Evolutionary conservation across 2,797 vertebrate genomes (phyloP).

Genomic region (Stomatorhinus walkeri): DNA sequence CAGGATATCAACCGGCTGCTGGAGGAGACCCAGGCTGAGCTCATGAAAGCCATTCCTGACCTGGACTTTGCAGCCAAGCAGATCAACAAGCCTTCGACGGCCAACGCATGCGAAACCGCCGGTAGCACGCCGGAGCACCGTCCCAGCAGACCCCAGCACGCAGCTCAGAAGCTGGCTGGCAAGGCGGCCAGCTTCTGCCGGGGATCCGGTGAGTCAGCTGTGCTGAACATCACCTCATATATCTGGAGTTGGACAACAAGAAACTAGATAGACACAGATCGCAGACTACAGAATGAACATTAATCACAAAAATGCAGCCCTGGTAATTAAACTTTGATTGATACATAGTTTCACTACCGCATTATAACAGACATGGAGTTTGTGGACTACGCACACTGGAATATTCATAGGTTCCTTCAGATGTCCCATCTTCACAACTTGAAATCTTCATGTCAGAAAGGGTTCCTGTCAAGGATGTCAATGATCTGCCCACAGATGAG

Average conservation of each 20-base stretch:
- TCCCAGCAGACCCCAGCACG: conserved; percentile 68
- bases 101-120: conserved; percentile 50
- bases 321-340: not conserved
- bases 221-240: not conserved
- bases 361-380: not conserved
- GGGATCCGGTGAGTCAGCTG: conserved; percentile 70
- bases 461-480: conserved; percentile 9
- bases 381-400: not conserved
- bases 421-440: not conserved
- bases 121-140: conserved; percentile 76
- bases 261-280: not conserved
- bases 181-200: conserved; percentile 77
- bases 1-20: conserved; percentile 97
- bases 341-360: not conserved
- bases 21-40: conserved; percentile 93
- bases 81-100: conserved; percentile 54
- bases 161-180: conserved; percentile 71
- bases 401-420: not conserved
- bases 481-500: conserved; percentile 61
- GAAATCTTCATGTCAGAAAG: not conserved
- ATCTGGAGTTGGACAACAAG: not conserved
- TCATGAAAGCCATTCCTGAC: conserved; percentile 96
- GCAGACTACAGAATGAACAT: not conserved
- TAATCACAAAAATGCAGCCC: not conserved
- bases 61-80: conserved; percentile 92